A percentile compares a stretch with the other conserved stretches of the same genome.
phyloP scores from a whole-genome alignment of 1,140 invertebrate genomes.

The Eciton burchellii region DNA sequence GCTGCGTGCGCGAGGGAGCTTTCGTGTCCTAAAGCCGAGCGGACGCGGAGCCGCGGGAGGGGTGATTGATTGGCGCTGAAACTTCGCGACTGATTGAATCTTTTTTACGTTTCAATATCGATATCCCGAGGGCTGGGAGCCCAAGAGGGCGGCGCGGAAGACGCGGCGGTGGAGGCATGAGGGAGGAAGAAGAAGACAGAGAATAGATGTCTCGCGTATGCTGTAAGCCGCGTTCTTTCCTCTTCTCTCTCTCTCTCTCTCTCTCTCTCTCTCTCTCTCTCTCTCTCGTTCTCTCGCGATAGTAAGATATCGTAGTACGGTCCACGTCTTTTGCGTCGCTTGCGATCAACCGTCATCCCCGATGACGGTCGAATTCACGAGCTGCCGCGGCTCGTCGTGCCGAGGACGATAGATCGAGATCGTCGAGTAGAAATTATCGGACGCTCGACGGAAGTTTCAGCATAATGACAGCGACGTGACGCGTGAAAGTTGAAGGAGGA shows the following conservation, averaged over 20 bases:
- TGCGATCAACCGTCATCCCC: slow-evolving; percentile 3
- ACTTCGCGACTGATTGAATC: slow-evolving; percentile 85
- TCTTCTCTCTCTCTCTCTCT: no score
- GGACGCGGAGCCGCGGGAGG: slow-evolving; percentile 39
- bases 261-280: neutral
- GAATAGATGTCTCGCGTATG: neutral
- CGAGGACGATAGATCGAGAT: slow-evolving; percentile 20
- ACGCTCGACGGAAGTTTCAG: slow-evolving; percentile 10
- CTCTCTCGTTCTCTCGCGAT: neutral
- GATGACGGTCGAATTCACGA: neutral
- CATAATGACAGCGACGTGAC: slow-evolving; percentile 32
- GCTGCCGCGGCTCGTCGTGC: neutral
- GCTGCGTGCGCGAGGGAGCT: slow-evolving; percentile 75
- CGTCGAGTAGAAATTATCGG: slow-evolving; percentile 4
- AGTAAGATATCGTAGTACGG: neutral
- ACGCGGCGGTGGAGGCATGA: neutral
- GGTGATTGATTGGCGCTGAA: slow-evolving; percentile 84
- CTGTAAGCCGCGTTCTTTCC: slow-evolving; percentile 1
- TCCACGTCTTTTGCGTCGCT: neutral
- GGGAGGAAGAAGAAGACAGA: neutral
- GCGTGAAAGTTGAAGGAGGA: slow-evolving; percentile 23
- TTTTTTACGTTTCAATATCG: slow-evolving; percentile 84
- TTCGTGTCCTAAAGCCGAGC: slow-evolving; percentile 71
- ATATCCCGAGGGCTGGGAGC: slow-evolving; percentile 71
- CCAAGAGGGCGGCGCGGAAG: no score